Conservation (phyloP, 1,140 invertebrate genomes). For the Pararge aegeria region DNA sequence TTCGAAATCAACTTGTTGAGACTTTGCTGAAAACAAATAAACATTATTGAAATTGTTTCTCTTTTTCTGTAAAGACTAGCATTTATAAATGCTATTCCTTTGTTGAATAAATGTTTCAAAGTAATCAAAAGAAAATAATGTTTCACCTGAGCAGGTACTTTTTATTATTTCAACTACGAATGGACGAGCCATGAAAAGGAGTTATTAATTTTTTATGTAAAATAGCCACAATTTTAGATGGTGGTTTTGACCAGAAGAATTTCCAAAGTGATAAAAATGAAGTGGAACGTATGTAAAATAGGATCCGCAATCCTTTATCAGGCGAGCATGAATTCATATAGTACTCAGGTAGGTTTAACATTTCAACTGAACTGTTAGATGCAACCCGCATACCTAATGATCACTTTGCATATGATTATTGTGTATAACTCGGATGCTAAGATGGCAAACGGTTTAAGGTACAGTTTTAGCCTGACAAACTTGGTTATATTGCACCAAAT, state of each 20-base stretch:
- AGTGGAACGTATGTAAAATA: constrained; percentile 26
- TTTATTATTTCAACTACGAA: constrained; percentile 3
- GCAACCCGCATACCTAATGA: constrained; percentile 55
- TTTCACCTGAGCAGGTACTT: background rate
- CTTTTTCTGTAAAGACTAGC: background rate
- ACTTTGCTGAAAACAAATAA: background rate
- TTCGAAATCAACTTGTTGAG: constrained; percentile 17
- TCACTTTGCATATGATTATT: constrained; percentile 58
- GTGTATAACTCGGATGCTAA: constrained; percentile 36
- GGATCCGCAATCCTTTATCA: constrained; percentile 28
- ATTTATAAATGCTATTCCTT: background rate
- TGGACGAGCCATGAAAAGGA: background rate
- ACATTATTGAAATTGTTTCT: background rate
- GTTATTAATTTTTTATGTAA: background rate
- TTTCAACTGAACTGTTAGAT: constrained; percentile 36
- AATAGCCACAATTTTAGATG: background rate
- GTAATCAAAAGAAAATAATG: background rate
- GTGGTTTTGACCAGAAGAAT: constrained; percentile 14
- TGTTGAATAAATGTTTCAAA: constrained; percentile 4
- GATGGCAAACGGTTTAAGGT: constrained; percentile 33
- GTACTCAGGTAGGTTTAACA: constrained; percentile 30
- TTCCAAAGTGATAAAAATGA: constrained; percentile 22
- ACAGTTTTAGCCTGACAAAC: constrained; percentile 20
- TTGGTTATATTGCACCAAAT: constrained; percentile 16
- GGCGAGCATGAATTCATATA: constrained; percentile 32